These are phyloP conservation scores for Cheilosia pagana DNA, from an alignment of 2,888 invertebrate species.

Conservation along the genomic window DNA sequence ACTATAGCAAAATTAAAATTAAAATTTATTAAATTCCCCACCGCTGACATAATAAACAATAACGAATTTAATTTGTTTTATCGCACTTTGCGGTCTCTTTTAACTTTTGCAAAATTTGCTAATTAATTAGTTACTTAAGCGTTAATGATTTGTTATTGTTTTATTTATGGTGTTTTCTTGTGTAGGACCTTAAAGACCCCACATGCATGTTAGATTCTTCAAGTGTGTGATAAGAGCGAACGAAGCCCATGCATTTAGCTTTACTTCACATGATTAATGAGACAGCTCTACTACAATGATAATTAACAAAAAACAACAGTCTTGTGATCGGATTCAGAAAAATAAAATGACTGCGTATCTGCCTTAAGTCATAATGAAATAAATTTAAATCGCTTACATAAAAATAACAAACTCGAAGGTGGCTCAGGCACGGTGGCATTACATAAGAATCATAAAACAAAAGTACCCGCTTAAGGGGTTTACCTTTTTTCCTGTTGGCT, in stretches of 20 bases:
- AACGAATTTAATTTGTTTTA: slow-evolving; percentile 1
- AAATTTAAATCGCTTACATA: slow-evolving; percentile 5
- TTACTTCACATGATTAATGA: slow-evolving; percentile 31
- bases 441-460: background rate
- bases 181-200: background rate
- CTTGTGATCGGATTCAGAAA: slow-evolving; percentile 26
- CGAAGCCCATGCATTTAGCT: slow-evolving; percentile 8
- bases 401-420: background rate
- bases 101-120: background rate
- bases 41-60: slow-evolving; percentile 19
- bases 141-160: slow-evolving; percentile 10
- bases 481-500: slow-evolving; percentile 1
- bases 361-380: background rate
- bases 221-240: slow-evolving; percentile 12
- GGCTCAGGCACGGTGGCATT: background rate
- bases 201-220: background rate
- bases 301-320: slow-evolving; percentile 13
- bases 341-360: background rate
- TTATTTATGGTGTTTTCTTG: background rate
- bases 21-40: background rate
- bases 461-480: slow-evolving; percentile 7
- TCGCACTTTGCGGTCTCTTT: slow-evolving; percentile 1
- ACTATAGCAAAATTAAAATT: background rate
- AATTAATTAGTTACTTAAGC: slow-evolving; percentile 14
- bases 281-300: background rate